Evolutionary conservation across 1,140 invertebrate species (phyloP).

Genomic region (Rhopalosiphum padi): DNA sequence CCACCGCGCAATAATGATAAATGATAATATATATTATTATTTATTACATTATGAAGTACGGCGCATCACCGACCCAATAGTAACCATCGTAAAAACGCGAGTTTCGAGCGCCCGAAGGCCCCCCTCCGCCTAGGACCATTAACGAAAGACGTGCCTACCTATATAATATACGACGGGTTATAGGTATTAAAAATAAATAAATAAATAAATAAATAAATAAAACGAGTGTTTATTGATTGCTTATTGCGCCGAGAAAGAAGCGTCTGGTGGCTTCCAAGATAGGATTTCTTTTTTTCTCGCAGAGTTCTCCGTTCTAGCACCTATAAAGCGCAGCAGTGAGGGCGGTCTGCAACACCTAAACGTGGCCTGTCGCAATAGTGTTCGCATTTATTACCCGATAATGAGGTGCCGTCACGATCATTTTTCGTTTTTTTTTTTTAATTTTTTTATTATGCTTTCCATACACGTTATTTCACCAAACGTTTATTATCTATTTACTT

Average conservation of each 20-base stretch:
- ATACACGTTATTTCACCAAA: neutral
- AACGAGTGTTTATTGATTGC: constrained; percentile 12
- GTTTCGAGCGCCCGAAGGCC: neutral
- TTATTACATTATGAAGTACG: neutral
- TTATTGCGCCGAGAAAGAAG: neutral
- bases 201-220: neutral
- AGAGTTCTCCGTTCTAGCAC: neutral
- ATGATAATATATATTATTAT: neutral
- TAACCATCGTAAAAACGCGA: constrained; percentile 21
- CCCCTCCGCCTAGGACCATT: neutral
- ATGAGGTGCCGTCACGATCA: constrained; percentile 3
- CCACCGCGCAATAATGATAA: neutral
- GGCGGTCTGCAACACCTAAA: neutral
- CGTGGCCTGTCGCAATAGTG: neutral
- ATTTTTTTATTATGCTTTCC: neutral
- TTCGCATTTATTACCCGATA: neutral
- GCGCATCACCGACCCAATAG: neutral
- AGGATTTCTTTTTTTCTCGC: neutral
- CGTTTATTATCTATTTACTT: constrained; percentile 18
- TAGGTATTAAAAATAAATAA: neutral
- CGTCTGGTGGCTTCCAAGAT: neutral
- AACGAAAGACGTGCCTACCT: neutral
- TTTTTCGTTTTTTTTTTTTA: neutral
- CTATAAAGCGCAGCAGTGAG: no score
- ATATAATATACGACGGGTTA: neutral